phyloP scores from a whole-genome alignment of 2,888 invertebrate genomes.

The Erynnis tages region DNA sequence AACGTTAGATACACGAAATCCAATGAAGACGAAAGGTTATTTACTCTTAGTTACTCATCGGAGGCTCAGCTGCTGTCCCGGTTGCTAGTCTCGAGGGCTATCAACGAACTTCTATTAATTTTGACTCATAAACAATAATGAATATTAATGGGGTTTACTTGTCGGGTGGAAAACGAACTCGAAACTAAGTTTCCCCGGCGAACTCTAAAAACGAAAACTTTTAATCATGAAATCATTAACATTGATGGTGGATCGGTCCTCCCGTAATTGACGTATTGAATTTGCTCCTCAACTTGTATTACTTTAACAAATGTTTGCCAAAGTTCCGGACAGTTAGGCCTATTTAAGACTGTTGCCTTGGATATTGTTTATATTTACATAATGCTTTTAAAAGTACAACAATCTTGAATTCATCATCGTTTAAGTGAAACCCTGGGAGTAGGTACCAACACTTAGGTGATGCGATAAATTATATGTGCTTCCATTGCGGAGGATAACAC shows the following conservation, averaged over 20 bases:
- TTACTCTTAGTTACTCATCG: conserved; percentile 44
- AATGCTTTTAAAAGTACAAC: not conserved
- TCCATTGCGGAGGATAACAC: too few relatives aligned
- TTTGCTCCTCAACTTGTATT: conserved; percentile 8
- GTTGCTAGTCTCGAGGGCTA: conserved; percentile 38
- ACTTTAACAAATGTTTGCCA: not conserved
- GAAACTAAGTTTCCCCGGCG: conserved; percentile 12
- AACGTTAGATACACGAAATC: too few relatives aligned
- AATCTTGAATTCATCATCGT: too few relatives aligned
- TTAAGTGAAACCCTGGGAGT: too few relatives aligned
- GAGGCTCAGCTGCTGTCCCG: conserved; percentile 32
- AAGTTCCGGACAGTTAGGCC: not conserved
- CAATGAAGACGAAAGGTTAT: conserved; percentile 35
- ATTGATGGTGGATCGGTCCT: conserved; percentile 15
- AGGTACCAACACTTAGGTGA: too few relatives aligned
- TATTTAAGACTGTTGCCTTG: too few relatives aligned
- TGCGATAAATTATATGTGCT: too few relatives aligned
- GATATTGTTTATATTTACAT: not conserved
- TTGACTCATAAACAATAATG: conserved; percentile 56
- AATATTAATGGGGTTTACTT: conserved; percentile 51
- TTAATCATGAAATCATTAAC: conserved; percentile 18
- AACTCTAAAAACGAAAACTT: conserved; percentile 14
- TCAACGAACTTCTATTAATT: conserved; percentile 53
- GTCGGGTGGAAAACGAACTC: conserved; percentile 39
- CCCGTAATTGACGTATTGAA: conserved; percentile 15